Evolutionary conservation across 2,888 invertebrate genomes (phyloP).

Genomic region (Phortica okadai): DNA sequence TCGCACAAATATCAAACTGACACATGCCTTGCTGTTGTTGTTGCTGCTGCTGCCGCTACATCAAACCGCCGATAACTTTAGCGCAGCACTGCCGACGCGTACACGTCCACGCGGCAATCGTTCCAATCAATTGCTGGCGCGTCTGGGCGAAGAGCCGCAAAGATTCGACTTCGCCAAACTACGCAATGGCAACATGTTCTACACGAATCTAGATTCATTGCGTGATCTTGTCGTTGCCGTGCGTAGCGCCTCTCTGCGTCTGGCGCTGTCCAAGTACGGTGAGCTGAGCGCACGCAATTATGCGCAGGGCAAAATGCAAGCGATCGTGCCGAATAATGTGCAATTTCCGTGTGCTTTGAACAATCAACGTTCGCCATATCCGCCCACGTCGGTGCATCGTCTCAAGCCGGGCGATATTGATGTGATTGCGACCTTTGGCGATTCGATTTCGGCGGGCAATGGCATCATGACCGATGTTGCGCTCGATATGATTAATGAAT

Average conservation of each 20-base stretch:
- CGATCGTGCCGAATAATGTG: constrained; percentile 48
- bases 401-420: constrained; percentile 80
- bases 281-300: constrained; percentile 46
- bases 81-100: neutral
- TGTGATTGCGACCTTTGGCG: constrained; percentile 80
- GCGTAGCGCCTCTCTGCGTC: constrained; percentile 48
- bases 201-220: constrained; percentile 60
- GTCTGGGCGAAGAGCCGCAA: constrained; percentile 55
- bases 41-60: neutral
- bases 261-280: constrained; percentile 47
- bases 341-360: constrained; percentile 75
- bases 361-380: constrained; percentile 63
- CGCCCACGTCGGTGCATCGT: constrained; percentile 78
- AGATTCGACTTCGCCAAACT: constrained; percentile 41
- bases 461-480: constrained; percentile 77
- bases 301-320: constrained; percentile 69
- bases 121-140: constrained; percentile 52
- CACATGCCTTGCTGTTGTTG: neutral
- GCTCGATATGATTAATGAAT: constrained; percentile 77
- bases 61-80: constrained; percentile 13
- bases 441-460: constrained; percentile 80
- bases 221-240: constrained; percentile 55
- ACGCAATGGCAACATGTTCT: constrained; percentile 51
- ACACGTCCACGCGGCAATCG: constrained; percentile 49
- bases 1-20: neutral